Percentiles rank a stretch among this genome's conserved stretches.
Evolutionary conservation across 1,140 invertebrate species (phyloP).

Genomic region (Spodoptera litura): DNA sequence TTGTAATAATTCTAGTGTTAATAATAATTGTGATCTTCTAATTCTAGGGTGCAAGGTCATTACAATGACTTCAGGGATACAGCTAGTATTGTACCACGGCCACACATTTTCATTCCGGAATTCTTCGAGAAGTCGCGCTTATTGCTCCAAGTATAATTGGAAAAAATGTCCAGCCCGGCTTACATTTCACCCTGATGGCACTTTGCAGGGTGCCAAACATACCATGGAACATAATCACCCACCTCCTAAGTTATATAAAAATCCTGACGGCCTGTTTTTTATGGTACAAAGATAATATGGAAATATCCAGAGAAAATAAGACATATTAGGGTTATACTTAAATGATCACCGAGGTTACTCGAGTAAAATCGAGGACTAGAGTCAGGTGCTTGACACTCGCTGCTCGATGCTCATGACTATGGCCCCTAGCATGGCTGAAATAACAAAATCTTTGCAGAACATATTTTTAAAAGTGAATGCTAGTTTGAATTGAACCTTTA

Average conservation of each 20-base stretch:
- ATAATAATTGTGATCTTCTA: not conserved
- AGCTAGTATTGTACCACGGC: not conserved
- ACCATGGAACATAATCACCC: not conserved
- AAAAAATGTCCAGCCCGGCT: constrained; percentile 9
- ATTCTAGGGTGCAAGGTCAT: not conserved
- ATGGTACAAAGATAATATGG: too few species aligned
- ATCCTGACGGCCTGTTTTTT: not conserved
- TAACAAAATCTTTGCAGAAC: too few species aligned
- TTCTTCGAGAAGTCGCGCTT: not conserved
- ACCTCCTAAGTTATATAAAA: not conserved
- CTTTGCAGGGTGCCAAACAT: not conserved
- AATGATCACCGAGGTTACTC: too few species aligned
- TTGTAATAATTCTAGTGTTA: too few species aligned
- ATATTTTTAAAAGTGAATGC: too few species aligned
- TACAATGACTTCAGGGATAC: not conserved
- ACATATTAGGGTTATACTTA: too few species aligned
- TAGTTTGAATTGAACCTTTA: too few species aligned
- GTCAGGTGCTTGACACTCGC: too few species aligned
- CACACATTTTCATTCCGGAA: not conserved
- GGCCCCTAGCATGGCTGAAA: too few species aligned
- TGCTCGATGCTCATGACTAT: too few species aligned
- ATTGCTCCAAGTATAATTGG: not conserved
- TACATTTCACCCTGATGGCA: constrained; percentile 1
- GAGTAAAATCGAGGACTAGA: too few species aligned
- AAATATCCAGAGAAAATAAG: too few species aligned